Base-by-base conservation (phyloP, 2,888 invertebrate species). In the Diachrysia chrysitis region DNA sequence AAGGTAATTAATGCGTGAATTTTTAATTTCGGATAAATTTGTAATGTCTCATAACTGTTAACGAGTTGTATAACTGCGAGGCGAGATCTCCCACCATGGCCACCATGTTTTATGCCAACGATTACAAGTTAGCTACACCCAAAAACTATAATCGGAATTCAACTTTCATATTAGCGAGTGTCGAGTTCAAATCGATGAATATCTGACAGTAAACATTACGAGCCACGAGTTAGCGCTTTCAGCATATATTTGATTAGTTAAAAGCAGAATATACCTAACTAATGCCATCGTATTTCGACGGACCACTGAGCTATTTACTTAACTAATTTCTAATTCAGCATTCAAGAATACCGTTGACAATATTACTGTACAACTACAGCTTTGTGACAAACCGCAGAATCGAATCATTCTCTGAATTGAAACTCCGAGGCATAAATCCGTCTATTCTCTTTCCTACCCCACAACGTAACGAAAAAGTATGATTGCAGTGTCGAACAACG, bases 181-280 rank as follows among this genome's bases (percentile, higher is more conserved):
- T 79, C 67, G 72, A 69, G 76, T 78, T 71, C 66, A 80, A 84
- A 85, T 83, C 66, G 74, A 65, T 61, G 60, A 63, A 62, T 81
- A 69, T 73, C 66, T 83, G 76, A 86, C 83, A 72, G 76, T 70
- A 84, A 83, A 84, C 70, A 85, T 77, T 82, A 76, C 78, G 71
- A 66, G 65, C 71, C 58, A 64, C 54, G 65, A 76, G 80, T 80
- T 84, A 79, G 82, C 84, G 78, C 83, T 89, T 87, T 85, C 85
- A 61, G 83, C 81, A 69, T 67, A 63, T 85, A 77, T 87, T 87
- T 85, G 76, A 71, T 79, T 85, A 82, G 64, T 82, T 83, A 85
- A 87, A 87, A 85, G 85, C 84, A 14, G 37, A 37, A 16, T n/a
- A 6, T 42, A 42, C 42, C 16, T 42, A n/a, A n/a, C 42, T 42